phyloP scores from a whole-genome alignment of 2,797 vertebrate species.

The Sebastes jordani region DNA sequence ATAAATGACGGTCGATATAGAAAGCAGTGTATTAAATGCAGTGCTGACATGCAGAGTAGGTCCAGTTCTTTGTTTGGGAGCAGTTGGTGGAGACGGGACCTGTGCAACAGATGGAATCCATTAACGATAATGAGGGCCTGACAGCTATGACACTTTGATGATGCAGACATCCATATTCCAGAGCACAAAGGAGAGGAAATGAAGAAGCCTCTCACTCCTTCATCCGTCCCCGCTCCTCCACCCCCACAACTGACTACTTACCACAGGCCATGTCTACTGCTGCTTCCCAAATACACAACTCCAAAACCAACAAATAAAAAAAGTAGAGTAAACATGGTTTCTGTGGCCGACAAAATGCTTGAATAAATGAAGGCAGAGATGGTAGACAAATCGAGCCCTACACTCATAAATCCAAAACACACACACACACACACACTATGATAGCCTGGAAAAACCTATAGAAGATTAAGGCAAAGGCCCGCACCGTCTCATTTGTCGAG shows the following conservation, averaged over 20 bases:
- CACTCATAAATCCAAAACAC: slow-evolving; percentile 11
- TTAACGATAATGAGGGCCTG: slow-evolving; percentile 78
- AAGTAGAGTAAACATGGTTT: slow-evolving; percentile 51
- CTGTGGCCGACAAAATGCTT: slow-evolving; percentile 39
- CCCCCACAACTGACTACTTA: slow-evolving; percentile 74
- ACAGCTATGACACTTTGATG: slow-evolving; percentile 82
- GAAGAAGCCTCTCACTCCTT: slow-evolving; percentile 72
- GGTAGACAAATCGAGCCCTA: slow-evolving; percentile 17
- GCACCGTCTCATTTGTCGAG: slow-evolving; percentile 33
- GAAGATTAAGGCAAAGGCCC: slow-evolving; percentile 25
- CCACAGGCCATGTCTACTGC: slow-evolving; percentile 73
- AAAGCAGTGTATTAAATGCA: slow-evolving; percentile 44
- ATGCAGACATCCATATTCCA: slow-evolving; percentile 78
- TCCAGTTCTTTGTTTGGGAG: slow-evolving; percentile 64
- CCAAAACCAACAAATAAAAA: slow-evolving; percentile 57
- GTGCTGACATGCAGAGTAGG: slow-evolving; percentile 57
- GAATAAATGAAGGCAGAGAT: slow-evolving; percentile 38
- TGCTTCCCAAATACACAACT: slow-evolving; percentile 67
- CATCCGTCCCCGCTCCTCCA: slow-evolving; percentile 63
- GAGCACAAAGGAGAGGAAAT: slow-evolving; percentile 80
- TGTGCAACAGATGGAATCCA: slow-evolving; percentile 77
- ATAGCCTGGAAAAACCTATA: slow-evolving; percentile 27
- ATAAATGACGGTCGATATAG: slow-evolving; percentile 37
- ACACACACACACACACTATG: background rate
- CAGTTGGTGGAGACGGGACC: slow-evolving; percentile 69